Evolutionary conservation across 2,797 vertebrate genomes (phyloP).

Genomic region (Mycteria americana): DNA sequence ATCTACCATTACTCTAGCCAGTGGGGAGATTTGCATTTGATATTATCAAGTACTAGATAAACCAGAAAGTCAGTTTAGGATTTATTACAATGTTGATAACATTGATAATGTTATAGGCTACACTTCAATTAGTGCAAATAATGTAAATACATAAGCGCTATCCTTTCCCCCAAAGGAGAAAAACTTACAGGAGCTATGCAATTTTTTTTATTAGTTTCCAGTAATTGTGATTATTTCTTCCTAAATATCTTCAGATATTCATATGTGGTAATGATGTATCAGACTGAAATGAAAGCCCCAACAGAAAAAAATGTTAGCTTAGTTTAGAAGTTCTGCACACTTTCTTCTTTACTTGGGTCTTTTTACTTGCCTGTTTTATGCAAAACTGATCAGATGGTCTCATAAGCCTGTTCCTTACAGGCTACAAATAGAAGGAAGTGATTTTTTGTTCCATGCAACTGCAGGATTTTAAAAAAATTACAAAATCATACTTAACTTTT

Average conservation of each 20-base stretch:
- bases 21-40: not conserved
- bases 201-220: not conserved
- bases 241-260: not conserved
- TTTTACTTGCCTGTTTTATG: not conserved
- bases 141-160: not conserved
- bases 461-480: not conserved
- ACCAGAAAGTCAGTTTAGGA: no score
- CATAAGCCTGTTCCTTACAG: not conserved
- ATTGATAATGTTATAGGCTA: not conserved
- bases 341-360: not conserved
- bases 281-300: not conserved
- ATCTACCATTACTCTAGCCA: not conserved
- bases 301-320: not conserved
- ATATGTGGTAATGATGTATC: not conserved
- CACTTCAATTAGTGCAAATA: not conserved
- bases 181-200: not conserved
- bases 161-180: not conserved
- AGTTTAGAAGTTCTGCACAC: not conserved
- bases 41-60: not conserved
- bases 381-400: not conserved
- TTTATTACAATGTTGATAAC: not conserved
- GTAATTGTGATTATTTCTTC: not conserved
- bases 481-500: not conserved
- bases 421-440: not conserved
- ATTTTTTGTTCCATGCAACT: not conserved